These are phyloP conservation scores for Rhinogobio ventralis DNA, from an alignment of 2,797 vertebrate genomes.

Conservation along the genomic window DNA sequence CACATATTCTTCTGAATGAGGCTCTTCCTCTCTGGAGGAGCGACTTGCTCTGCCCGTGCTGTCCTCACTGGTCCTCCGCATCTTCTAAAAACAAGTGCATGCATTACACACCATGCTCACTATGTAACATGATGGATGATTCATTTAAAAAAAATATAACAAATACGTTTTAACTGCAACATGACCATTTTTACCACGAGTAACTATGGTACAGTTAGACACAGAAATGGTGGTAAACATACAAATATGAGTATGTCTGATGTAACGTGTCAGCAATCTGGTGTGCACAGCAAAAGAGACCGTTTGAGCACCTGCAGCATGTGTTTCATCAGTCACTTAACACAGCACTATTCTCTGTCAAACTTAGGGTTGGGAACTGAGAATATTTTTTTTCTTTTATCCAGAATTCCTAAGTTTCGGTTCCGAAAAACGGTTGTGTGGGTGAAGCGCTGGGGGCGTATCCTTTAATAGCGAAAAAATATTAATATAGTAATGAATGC, in stretches of 20 bases:
- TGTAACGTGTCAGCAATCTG: neutral
- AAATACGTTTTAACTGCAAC: neutral
- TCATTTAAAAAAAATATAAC: neutral
- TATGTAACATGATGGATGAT: neutral
- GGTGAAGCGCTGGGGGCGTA: too few relatives aligned
- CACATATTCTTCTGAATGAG: conserved; percentile 90
- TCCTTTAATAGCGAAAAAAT: too few relatives aligned
- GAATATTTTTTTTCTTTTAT: too few relatives aligned
- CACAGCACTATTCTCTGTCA: too few relatives aligned
- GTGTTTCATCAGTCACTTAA: too few relatives aligned
- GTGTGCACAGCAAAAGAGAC: too few relatives aligned
- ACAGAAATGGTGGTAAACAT: neutral
- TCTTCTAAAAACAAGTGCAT: conserved; percentile 65
- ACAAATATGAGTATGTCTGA: neutral
- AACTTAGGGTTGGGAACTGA: too few relatives aligned
- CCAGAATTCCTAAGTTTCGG: too few relatives aligned
- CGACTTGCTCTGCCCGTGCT: conserved; percentile 80
- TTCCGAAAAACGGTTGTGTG: too few relatives aligned
- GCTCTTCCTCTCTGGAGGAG: conserved; percentile 86
- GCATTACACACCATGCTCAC: neutral
- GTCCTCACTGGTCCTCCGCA: conserved; percentile 76
- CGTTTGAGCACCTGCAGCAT: too few relatives aligned
- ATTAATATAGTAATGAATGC: too few relatives aligned
- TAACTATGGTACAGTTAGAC: neutral
- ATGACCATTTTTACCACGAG: neutral